These are phyloP conservation scores for Kryptolebias ocellatus DNA, from an alignment of 2,797 vertebrate species.

Conservation along the genomic window DNA sequence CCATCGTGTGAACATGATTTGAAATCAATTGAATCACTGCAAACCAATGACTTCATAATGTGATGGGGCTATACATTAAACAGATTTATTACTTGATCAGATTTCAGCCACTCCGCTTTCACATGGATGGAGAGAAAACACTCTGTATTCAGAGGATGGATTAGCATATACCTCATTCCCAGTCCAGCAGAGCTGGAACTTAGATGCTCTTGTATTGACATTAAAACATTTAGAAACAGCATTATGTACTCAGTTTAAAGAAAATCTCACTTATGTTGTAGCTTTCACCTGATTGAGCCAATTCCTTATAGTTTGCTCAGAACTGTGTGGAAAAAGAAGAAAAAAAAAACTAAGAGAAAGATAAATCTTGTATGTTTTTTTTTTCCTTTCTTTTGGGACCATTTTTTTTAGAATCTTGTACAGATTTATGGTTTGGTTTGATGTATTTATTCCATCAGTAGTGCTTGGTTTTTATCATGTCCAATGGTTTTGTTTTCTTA, in stretches of 20 bases:
- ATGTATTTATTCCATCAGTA: constrained; percentile 99
- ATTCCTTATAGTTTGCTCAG: constrained; percentile 79
- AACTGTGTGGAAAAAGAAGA: constrained; percentile 64
- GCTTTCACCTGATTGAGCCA: constrained; percentile 73
- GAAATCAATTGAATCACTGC: constrained; percentile 43
- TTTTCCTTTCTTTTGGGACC: constrained; percentile 70
- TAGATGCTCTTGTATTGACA: constrained; percentile 82
- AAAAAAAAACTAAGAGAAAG: constrained; percentile 31
- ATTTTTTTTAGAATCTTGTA: constrained; percentile 87
- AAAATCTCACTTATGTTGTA: constrained; percentile 72
- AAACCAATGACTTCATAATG: constrained; percentile 49
- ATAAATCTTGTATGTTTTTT: constrained; percentile 58
- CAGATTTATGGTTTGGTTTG: constrained; percentile 92
- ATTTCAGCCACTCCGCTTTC: constrained; percentile 64
- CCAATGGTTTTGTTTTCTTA: constrained; percentile 96
- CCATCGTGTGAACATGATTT: constrained; percentile 26
- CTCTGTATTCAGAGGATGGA: constrained; percentile 72
- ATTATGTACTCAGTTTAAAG: constrained; percentile 72
- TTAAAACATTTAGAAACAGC: constrained; percentile 70
- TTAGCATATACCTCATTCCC: constrained; percentile 86
- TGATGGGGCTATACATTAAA: constrained; percentile 38
- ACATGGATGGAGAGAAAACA: constrained; percentile 76
- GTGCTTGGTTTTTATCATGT: constrained; percentile 98
- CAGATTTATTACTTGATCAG: constrained; percentile 50
- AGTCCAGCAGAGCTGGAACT: constrained; percentile 83